These are phyloP conservation scores for Thera britannica DNA, from an alignment of 2,888 invertebrate genomes.

Conservation along the genomic window DNA sequence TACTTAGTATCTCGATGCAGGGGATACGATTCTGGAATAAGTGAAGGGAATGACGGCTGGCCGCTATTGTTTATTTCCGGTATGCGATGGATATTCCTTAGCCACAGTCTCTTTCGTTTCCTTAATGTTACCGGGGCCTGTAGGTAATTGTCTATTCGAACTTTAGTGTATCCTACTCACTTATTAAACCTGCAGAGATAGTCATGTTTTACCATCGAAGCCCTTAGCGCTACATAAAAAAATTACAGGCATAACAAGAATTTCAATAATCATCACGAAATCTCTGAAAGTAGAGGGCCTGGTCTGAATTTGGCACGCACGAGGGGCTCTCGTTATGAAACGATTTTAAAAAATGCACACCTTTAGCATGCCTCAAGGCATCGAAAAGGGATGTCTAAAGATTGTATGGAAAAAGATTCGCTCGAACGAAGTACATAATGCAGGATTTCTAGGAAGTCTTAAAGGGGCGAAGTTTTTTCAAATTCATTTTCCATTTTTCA, in stretches of 20 bases:
- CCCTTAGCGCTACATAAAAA: background rate
- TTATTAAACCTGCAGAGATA: background rate
- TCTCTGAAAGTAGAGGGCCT: no score
- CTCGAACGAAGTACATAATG: background rate
- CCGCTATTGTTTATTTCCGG: constrained; percentile 45
- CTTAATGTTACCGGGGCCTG: background rate
- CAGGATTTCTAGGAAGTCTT: background rate
- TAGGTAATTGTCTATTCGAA: background rate
- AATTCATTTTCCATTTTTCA: background rate
- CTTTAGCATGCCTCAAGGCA: no score
- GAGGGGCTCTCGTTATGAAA: no score
- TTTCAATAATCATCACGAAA: no score
- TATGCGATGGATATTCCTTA: constrained; percentile 30
- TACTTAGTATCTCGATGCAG: no score
- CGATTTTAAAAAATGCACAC: no score
- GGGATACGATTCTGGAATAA: constrained; percentile 32
- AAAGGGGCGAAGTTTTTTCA: background rate
- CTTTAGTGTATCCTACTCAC: background rate
- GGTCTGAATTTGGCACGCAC: no score
- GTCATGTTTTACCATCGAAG: background rate
- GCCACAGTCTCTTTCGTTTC: constrained; percentile 19
- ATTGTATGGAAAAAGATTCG: background rate
- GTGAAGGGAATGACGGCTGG: constrained; percentile 27
- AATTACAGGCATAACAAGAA: no score
- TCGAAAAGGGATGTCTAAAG: no score